Evolutionary conservation across 2,113 vertebrate genomes (phyloP).

Genomic region (Laticauda colubrina): DNA sequence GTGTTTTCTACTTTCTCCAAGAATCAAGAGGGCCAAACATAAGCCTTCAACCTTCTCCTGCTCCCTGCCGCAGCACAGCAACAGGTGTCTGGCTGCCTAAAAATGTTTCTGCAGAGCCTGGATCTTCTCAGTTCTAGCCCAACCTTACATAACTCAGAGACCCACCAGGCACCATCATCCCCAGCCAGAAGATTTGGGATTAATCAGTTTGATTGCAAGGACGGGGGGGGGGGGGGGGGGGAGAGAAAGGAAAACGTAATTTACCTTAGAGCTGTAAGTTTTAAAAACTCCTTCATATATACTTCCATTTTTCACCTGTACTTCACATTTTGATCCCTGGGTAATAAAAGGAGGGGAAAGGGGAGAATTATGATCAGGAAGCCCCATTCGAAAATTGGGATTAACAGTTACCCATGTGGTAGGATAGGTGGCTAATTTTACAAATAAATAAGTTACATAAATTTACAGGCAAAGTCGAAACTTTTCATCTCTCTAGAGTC

Average conservation of each 20-base stretch:
- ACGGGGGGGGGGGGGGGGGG: background rate
- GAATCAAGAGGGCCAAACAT: background rate
- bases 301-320: slow-evolving; percentile 96
- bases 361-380: background rate
- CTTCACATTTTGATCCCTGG: slow-evolving; percentile 98
- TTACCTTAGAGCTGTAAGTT: slow-evolving; percentile 98
- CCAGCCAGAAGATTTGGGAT: no score
- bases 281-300: slow-evolving; percentile 99
- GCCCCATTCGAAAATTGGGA: background rate
- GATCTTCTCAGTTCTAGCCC: background rate
- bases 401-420: background rate
- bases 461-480: background rate
- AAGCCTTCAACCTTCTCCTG: background rate
- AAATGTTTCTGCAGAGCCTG: background rate
- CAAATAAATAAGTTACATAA: background rate
- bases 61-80: background rate
- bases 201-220: background rate
- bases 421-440: background rate
- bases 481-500: background rate
- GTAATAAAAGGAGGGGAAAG: slow-evolving; percentile 52
- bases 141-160: background rate
- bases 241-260: background rate
- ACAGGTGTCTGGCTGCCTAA: background rate
- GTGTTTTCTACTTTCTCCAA: background rate
- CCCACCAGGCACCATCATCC: background rate